Percentiles rank a stretch among this genome's conserved stretches.
These are phyloP conservation scores for Parnassius glacialis DNA, from an alignment of 2,888 invertebrate species.

Conservation along the genomic window DNA sequence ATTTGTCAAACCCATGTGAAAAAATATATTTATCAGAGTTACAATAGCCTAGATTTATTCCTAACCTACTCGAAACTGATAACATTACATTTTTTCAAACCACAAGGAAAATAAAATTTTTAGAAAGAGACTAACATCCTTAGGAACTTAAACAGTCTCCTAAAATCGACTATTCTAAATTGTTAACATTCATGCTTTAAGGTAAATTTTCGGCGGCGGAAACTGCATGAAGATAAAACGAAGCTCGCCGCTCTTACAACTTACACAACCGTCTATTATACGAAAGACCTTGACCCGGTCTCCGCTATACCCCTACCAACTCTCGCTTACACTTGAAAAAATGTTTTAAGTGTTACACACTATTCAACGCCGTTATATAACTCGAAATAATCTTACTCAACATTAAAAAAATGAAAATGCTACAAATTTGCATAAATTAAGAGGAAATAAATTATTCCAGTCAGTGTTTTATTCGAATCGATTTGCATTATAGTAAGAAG, in stretches of 20 bases:
- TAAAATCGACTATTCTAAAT: no score
- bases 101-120: no score
- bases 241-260: conserved; percentile 47
- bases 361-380: conserved; percentile 25
- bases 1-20: no score
- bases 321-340: conserved; percentile 47
- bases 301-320: conserved; percentile 55
- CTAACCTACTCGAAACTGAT: neutral
- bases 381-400: conserved; percentile 25
- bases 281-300: conserved; percentile 70
- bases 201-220: neutral
- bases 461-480: neutral
- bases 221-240: conserved; percentile 13
- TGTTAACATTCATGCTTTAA: no score
- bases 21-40: neutral
- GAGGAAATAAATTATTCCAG: conserved; percentile 7
- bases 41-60: neutral
- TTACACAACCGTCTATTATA: conserved; percentile 63
- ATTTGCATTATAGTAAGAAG: no score
- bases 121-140: no score
- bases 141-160: no score
- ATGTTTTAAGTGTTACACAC: conserved; percentile 30
- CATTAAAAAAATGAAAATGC: conserved; percentile 11
- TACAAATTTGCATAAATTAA: conserved; percentile 15
- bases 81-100: no score